These are phyloP conservation scores for Microctenopoma stevenorrisi DNA, from an alignment of 2,797 vertebrate species.

Conservation along the genomic window DNA sequence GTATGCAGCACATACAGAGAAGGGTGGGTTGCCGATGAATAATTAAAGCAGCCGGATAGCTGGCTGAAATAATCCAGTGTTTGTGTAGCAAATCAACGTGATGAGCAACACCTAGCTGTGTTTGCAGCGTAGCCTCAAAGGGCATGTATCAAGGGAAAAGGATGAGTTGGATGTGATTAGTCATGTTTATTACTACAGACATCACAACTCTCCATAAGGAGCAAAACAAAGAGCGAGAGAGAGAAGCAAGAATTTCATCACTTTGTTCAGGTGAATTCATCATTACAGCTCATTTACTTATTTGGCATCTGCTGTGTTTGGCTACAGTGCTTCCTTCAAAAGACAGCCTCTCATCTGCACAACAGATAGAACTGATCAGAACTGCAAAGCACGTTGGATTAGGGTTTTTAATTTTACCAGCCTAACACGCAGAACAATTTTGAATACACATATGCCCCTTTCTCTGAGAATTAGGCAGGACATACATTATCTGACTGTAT, in stretches of 20 bases:
- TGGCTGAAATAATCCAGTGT: conserved; percentile 90
- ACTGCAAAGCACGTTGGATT: background rate
- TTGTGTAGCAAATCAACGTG: conserved; percentile 89
- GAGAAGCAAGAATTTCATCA: conserved; percentile 78
- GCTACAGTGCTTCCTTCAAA: background rate
- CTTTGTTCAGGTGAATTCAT: conserved; percentile 60
- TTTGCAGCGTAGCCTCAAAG: conserved; percentile 86
- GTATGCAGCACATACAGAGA: conserved; percentile 45
- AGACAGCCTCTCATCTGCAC: background rate
- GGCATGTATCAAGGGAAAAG: conserved; percentile 87
- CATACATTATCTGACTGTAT: background rate
- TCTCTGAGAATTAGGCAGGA: too few species aligned
- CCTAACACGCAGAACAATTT: background rate
- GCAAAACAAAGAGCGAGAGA: conserved; percentile 75
- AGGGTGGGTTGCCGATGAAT: conserved; percentile 82
- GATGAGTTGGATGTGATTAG: conserved; percentile 88
- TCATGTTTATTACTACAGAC: conserved; percentile 90
- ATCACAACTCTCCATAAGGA: conserved; percentile 84
- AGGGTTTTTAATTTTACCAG: background rate
- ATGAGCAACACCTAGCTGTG: conserved; percentile 83
- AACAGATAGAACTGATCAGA: background rate
- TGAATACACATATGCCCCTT: background rate
- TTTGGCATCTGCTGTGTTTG: conserved; percentile 20
- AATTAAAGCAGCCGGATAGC: conserved; percentile 89
- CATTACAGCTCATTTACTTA: conserved; percentile 44